Percentiles rank a stretch among this genome's conserved stretches.
Evolutionary conservation across 2,888 invertebrate genomes (phyloP).

Genomic region (Andrena hattorfiana): DNA sequence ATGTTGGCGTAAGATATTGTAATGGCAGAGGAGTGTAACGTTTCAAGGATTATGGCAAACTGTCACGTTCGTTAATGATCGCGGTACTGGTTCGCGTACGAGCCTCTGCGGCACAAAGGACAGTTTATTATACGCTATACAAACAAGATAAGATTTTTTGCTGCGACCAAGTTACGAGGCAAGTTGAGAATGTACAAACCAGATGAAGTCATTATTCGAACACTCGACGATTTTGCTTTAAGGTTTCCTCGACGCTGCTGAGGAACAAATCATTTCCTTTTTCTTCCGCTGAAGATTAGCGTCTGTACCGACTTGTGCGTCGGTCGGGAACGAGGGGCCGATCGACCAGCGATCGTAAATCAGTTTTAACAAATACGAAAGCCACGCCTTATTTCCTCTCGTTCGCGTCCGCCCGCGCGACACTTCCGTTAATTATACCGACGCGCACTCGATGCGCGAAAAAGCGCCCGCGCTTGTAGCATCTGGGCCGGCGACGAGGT

Average conservation of each 20-base stretch:
- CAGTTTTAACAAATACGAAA: slow-evolving; percentile 14
- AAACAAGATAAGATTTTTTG: not conserved
- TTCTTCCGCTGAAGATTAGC: no score
- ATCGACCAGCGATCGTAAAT: slow-evolving; percentile 4
- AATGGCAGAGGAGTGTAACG: slow-evolving; percentile 21
- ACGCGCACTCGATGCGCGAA: not conserved
- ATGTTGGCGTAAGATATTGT: not conserved
- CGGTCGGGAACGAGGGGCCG: no score
- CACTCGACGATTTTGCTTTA: no score
- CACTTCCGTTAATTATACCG: slow-evolving; percentile 28
- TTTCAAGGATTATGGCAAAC: slow-evolving; percentile 16
- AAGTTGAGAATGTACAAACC: not conserved
- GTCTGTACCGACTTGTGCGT: no score
- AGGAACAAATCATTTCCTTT: no score
- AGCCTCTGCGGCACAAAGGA: not conserved
- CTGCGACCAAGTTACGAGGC: not conserved
- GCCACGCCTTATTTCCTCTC: slow-evolving; percentile 30
- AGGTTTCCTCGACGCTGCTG: no score
- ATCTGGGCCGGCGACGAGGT: slow-evolving; percentile 18
- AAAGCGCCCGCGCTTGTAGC: not conserved
- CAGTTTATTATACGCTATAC: not conserved
- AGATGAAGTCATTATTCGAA: not conserved
- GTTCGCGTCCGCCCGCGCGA: not conserved
- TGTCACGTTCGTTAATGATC: slow-evolving; percentile 17
- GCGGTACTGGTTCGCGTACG: not conserved